These are phyloP conservation scores for Procambarus clarkii DNA, from an alignment of 1,140 invertebrate genomes.

Conservation along the genomic window DNA sequence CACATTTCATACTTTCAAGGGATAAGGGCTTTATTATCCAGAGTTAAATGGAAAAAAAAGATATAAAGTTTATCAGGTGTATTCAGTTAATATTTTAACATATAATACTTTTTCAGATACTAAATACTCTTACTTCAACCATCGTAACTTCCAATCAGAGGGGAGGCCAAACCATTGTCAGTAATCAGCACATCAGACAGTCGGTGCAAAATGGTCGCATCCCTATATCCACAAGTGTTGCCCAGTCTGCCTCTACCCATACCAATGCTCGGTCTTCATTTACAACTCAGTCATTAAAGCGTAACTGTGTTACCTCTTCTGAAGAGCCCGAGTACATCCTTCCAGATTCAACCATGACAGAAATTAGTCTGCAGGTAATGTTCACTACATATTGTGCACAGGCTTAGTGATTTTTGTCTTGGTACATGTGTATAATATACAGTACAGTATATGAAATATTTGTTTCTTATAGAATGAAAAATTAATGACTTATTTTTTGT, in stretches of 20 bases:
- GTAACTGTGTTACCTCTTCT: constrained; percentile 36
- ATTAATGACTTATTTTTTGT: background rate
- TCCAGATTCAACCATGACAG: constrained; percentile 71
- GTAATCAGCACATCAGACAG: constrained; percentile 42
- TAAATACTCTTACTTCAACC: constrained; percentile 22
- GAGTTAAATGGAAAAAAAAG: too few relatives aligned
- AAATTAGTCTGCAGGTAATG: constrained; percentile 67
- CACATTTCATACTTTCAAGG: background rate
- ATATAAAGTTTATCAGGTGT: too few relatives aligned
- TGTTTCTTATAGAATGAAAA: background rate
- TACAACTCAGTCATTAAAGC: constrained; percentile 52
- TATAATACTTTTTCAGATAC: constrained; percentile 6
- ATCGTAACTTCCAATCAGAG: constrained; percentile 46
- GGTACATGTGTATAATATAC: background rate
- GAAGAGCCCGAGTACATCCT: constrained; percentile 69
- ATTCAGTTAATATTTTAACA: too few relatives aligned
- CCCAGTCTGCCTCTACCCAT: constrained; percentile 23
- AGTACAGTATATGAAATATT: background rate
- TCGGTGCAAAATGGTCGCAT: constrained; percentile 62
- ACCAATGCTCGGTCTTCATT: constrained; percentile 10
- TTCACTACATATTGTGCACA: background rate
- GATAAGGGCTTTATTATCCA: background rate
- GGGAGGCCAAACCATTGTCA: constrained; percentile 25
- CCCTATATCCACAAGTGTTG: constrained; percentile 27
- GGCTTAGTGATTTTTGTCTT: too few relatives aligned